Evolutionary conservation across 2,888 invertebrate genomes (phyloP).

Genomic region (Ophonus ardosiacus): DNA sequence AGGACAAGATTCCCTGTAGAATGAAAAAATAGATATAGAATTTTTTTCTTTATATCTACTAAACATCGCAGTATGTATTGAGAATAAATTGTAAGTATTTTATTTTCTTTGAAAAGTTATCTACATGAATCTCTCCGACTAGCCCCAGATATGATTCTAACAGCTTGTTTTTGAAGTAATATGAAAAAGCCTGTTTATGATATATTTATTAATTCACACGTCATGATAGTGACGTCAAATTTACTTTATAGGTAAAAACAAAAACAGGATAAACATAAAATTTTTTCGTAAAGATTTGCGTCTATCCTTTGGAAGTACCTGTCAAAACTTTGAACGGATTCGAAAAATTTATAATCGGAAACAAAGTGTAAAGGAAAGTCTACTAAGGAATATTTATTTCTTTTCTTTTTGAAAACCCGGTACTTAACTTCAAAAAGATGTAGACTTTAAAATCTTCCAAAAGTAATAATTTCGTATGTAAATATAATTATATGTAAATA

Average conservation of each 20-base stretch:
- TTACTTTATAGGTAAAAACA: not conserved
- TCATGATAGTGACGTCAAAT: not conserved
- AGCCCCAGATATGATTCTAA: no score
- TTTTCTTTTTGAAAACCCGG: not conserved
- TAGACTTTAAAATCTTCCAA: not conserved
- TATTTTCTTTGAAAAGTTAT: no score
- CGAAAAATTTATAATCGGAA: conserved; percentile 8
- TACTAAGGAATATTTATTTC: not conserved
- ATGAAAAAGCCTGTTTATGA: no score
- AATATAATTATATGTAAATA: conserved; percentile 23
- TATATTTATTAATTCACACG: no score
- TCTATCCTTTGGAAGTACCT: conserved; percentile 7
- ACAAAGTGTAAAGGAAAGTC: conserved; percentile 7
- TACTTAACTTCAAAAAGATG: conserved; percentile 8
- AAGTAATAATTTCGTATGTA: conserved; percentile 5
- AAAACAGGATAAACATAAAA: conserved; percentile 10
- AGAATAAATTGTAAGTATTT: no score
- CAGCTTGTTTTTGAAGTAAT: no score
- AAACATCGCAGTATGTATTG: no score
- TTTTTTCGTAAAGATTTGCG: not conserved
- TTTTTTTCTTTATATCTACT: no score
- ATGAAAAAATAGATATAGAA: no score
- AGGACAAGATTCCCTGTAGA: no score
- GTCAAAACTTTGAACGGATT: not conserved
- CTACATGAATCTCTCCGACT: no score